A percentile compares a stretch with the other conserved stretches of the same genome.
Conservation (phyloP, 1,140 invertebrate genomes). For the Orius insidiosus region DNA sequence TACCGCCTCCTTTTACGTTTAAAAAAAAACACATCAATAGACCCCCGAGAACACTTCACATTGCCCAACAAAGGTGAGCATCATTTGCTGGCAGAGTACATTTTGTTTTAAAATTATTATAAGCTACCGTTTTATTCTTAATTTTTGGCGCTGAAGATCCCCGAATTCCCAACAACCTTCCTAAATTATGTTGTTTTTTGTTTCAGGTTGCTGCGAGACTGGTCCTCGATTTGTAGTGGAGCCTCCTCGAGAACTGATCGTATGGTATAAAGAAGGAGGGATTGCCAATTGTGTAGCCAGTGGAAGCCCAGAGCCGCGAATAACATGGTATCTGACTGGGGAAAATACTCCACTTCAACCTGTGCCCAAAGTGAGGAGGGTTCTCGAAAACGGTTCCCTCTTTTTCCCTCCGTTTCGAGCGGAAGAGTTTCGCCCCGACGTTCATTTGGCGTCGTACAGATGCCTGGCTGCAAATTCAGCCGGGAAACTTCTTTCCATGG, state of each 20-base stretch:
- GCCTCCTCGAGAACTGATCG: conserved; percentile 4
- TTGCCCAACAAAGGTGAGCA: no score
- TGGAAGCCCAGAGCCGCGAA: conserved; percentile 3
- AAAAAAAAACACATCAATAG: no score
- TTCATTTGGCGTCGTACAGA: conserved; percentile 63
- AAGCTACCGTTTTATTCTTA: no score
- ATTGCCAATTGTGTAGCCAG: conserved; percentile 5
- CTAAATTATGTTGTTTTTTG: no score
- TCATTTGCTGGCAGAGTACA: no score
- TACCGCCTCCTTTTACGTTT: no score
- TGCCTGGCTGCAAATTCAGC: conserved; percentile 66
- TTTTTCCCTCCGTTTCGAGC: conserved; percentile 60
- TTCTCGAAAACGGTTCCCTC: conserved; percentile 62
- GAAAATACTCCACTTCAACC: neutral
- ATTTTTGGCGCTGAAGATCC: no score
- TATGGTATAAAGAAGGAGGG: conserved; percentile 7
- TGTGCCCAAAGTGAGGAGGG: conserved; percentile 36
- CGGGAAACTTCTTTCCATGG: conserved; percentile 60
- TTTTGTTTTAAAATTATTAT: no score
- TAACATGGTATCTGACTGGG: neutral
- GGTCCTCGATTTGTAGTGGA: conserved; percentile 6
- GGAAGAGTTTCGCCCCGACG: conserved; percentile 53
- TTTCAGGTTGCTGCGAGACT: conserved; percentile 9
- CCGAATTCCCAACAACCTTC: no score
- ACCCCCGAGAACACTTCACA: no score